Percentiles rank a stretch among this genome's conserved stretches.
These are phyloP conservation scores for Menura novaehollandiae DNA, from an alignment of 2,113 vertebrate species.

Conservation along the genomic window DNA sequence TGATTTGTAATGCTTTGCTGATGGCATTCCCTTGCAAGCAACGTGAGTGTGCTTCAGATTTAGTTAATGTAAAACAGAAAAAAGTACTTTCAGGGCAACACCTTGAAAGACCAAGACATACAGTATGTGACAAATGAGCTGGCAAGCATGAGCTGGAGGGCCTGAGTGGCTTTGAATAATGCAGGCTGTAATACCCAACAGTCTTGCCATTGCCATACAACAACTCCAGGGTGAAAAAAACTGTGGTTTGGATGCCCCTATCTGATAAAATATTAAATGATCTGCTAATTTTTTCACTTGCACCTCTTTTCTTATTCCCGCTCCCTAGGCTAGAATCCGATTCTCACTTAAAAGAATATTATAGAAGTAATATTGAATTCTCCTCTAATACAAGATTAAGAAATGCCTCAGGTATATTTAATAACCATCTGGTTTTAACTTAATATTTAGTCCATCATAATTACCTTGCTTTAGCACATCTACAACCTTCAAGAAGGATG, in stretches of 20 bases:
- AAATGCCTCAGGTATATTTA: background rate
- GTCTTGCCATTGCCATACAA: background rate
- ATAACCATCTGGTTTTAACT: background rate
- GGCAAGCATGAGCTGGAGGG: background rate
- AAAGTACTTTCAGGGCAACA: background rate
- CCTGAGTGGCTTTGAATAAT: background rate
- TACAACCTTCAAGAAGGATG: background rate
- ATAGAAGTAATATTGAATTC: constrained; percentile 1
- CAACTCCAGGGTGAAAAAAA: background rate
- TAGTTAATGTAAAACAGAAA: background rate
- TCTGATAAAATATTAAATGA: background rate
- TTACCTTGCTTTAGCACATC: background rate
- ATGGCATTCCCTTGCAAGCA: background rate
- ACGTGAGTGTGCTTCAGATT: background rate
- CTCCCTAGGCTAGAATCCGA: background rate
- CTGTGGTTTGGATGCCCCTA: background rate
- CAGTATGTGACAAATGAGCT: background rate
- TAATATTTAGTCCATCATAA: constrained; percentile 6
- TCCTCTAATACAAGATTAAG: background rate
- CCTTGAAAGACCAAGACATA: background rate
- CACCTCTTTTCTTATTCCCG: background rate
- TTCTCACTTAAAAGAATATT: background rate
- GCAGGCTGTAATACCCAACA: background rate
- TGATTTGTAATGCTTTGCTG: background rate
- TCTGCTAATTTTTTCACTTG: background rate